Conservation (phyloP, 2,113 vertebrate species). For the Pachycephala philippinensis region DNA sequence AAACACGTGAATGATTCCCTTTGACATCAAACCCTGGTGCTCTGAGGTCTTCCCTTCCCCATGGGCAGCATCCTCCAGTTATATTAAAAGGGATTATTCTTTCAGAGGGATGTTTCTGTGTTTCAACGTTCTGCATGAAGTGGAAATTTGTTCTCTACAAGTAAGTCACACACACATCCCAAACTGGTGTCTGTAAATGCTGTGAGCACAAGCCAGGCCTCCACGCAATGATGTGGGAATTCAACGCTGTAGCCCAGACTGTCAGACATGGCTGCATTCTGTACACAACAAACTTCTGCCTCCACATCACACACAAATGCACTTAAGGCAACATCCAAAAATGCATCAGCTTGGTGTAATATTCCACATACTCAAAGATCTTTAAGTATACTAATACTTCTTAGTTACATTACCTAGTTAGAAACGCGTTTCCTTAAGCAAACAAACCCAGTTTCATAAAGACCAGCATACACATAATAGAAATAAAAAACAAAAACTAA, state of each 20-base stretch:
- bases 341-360: fast-evolving
- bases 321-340: background rate
- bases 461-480: background rate
- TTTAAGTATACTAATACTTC: background rate
- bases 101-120: background rate
- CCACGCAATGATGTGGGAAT: fast-evolving
- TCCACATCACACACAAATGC: background rate
- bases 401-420: background rate
- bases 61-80: background rate
- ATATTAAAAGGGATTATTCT: background rate
- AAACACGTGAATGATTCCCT: background rate
- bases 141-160: background rate
- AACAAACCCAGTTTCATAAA: background rate
- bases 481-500: background rate
- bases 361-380: background rate
- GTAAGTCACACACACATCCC: background rate
- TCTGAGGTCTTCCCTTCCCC: background rate
- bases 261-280: background rate
- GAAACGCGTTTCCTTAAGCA: background rate
- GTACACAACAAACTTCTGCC: background rate
- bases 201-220: background rate
- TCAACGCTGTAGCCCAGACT: fast-evolving
- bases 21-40: background rate
- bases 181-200: fast-evolving
- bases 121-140: background rate